Percentiles rank a stretch among this genome's conserved stretches.
Conservation (phyloP, 2,113 vertebrate genomes). For the Meles meles region DNA sequence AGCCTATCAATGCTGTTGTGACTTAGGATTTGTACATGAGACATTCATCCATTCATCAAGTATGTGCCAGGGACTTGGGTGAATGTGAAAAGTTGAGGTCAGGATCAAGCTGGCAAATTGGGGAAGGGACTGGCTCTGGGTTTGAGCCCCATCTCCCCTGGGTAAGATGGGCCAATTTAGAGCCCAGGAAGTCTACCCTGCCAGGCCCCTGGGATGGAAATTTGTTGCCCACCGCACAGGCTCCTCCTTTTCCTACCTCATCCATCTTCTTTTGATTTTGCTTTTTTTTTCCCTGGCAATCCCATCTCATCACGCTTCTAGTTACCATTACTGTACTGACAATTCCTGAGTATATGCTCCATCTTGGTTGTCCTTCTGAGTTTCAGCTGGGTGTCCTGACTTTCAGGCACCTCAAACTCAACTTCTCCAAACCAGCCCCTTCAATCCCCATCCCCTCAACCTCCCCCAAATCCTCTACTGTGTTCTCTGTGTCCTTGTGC, state of each 20-base stretch:
- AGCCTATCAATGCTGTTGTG: background rate
- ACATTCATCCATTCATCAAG: background rate
- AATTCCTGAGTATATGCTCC: background rate
- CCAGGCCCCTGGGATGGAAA: background rate
- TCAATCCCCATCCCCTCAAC: background rate
- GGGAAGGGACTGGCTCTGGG: background rate
- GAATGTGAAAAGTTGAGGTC: background rate
- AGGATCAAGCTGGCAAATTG: background rate
- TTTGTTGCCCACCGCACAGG: background rate
- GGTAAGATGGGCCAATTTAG: background rate
- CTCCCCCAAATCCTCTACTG: background rate
- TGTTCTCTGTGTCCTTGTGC: background rate
- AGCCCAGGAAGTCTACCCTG: background rate
- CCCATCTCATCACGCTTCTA: background rate
- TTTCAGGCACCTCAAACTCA: background rate
- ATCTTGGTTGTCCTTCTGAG: background rate
- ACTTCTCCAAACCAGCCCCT: background rate
- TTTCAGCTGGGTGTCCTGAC: background rate
- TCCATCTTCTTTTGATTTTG: background rate
- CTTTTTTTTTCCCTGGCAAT: background rate
- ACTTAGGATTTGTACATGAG: background rate
- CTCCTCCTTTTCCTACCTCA: background rate
- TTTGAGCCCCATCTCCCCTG: background rate
- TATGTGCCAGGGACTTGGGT: background rate
- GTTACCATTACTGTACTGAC: background rate